Conservation (phyloP, 2,888 invertebrate genomes). For the Tenthredo distinguenda region DNA sequence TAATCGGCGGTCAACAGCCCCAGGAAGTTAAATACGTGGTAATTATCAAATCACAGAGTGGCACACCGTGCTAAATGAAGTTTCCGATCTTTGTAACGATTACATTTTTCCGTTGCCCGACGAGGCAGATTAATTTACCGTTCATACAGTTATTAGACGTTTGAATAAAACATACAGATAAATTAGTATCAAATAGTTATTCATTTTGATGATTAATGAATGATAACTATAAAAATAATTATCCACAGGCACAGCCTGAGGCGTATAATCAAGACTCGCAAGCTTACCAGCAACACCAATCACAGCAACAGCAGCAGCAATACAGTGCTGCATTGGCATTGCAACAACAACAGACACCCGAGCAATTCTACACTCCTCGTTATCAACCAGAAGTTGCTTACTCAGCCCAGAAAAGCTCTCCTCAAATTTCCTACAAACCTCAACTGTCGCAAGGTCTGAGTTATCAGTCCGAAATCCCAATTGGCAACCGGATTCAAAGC, state of each 20-base stretch:
- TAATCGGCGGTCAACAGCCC: constrained; percentile 34
- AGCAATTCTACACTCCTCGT: constrained; percentile 45
- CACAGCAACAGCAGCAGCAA: constrained; percentile 61
- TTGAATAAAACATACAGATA: background rate
- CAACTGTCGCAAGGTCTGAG: constrained; percentile 64
- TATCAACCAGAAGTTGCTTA: constrained; percentile 62
- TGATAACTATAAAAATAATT: background rate
- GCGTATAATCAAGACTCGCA: constrained; percentile 63
- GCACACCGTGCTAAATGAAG: background rate
- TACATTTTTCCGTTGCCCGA: background rate
- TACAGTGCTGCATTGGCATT: background rate
- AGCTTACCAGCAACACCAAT: constrained; percentile 62
- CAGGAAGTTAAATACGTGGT: constrained; percentile 62
- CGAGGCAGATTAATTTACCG: background rate
- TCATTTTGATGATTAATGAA: background rate
- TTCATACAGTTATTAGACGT: background rate
- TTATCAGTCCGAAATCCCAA: constrained; percentile 70
- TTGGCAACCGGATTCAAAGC: constrained; percentile 71
- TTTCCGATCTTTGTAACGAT: background rate
- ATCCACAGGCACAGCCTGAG: constrained; percentile 61
- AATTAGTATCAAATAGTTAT: background rate
- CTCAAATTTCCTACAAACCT: constrained; percentile 58
- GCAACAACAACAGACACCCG: constrained; percentile 4
- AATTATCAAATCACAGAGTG: constrained; percentile 52
- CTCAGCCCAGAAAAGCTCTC: constrained; percentile 56